Conservation (phyloP, 2,888 invertebrate genomes). For the Dinocampus coccinellae region DNA sequence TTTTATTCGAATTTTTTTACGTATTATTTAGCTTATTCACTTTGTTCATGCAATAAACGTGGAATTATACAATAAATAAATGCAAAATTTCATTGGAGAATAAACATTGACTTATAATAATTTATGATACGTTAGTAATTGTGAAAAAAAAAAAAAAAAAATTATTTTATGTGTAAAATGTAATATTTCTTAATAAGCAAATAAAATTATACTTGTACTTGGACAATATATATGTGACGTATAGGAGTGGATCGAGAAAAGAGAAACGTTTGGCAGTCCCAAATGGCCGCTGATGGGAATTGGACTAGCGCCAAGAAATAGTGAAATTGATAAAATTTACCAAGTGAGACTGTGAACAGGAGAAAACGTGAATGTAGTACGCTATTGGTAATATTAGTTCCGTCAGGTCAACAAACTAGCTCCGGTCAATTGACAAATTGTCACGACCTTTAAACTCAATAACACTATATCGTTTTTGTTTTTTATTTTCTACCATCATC, state of each 20-base stretch:
- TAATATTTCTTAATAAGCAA: too few relatives aligned
- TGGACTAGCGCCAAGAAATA: constrained; percentile 57
- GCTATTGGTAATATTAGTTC: constrained; percentile 39
- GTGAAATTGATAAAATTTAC: constrained; percentile 60
- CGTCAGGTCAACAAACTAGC: constrained; percentile 55
- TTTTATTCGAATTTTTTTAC: too few relatives aligned
- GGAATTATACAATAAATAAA: too few relatives aligned
- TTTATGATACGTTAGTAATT: too few relatives aligned
- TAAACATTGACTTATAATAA: too few relatives aligned
- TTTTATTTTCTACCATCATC: constrained; percentile 6
- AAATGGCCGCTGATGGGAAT: constrained; percentile 29
- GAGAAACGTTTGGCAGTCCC: background rate
- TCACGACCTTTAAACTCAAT: constrained; percentile 41
- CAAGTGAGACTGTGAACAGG: constrained; percentile 45
- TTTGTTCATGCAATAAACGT: too few relatives aligned
- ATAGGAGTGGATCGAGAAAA: background rate
- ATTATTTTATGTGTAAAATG: too few relatives aligned
- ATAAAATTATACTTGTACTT: background rate
- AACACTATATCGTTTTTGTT: constrained; percentile 33
- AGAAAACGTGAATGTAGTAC: background rate
- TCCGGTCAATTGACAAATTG: constrained; percentile 54
- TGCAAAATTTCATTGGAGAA: too few relatives aligned
- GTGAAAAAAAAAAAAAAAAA: too few relatives aligned
- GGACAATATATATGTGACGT: background rate
- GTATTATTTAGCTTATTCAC: too few relatives aligned